A percentile compares a stretch with the other conserved stretches of the same genome.
Evolutionary conservation across 1,140 invertebrate species (phyloP).

Genomic region (Heliothis virescens): DNA sequence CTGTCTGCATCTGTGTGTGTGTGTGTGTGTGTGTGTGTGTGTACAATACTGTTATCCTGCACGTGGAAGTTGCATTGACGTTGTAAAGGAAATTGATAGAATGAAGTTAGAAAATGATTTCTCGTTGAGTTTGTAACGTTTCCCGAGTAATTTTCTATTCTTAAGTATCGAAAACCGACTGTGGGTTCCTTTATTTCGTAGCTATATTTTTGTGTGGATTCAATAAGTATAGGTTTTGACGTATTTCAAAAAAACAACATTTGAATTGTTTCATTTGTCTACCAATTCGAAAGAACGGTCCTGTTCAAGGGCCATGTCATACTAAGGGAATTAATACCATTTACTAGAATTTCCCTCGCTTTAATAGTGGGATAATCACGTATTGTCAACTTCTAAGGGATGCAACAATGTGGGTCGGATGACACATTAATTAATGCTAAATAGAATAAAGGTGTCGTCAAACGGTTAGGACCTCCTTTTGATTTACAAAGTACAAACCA

Average conservation of each 20-base stretch:
- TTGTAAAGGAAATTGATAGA: constrained; percentile 28
- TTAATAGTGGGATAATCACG: neutral
- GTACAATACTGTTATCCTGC: constrained; percentile 5
- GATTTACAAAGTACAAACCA: constrained; percentile 42
- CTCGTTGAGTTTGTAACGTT: constrained; percentile 25
- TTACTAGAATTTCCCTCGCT: constrained; percentile 6
- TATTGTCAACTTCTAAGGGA: neutral
- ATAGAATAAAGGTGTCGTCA: constrained; percentile 30
- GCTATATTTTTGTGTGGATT: too few relatives aligned
- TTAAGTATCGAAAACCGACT: neutral
- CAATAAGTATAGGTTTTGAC: too few relatives aligned
- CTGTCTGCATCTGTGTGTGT: neutral
- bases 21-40: neutral
- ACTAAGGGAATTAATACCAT: constrained; percentile 8
- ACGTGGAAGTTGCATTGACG: neutral
- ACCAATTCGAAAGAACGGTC: neutral
- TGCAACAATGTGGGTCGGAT: constrained; percentile 30
- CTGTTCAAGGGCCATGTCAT: neutral
- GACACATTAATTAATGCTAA: constrained; percentile 55
- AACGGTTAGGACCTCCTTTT: constrained; percentile 34
- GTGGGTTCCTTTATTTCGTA: too few relatives aligned
- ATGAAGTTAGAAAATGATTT: constrained; percentile 34
- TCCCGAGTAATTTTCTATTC: neutral
- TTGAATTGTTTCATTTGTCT: neutral
- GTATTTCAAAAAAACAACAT: too few relatives aligned